Evolutionary conservation across 1,140 invertebrate species (phyloP), one percentile per base, ranked within the genome.

Genomic region (Pseudomyrmex concolor): DNA sequence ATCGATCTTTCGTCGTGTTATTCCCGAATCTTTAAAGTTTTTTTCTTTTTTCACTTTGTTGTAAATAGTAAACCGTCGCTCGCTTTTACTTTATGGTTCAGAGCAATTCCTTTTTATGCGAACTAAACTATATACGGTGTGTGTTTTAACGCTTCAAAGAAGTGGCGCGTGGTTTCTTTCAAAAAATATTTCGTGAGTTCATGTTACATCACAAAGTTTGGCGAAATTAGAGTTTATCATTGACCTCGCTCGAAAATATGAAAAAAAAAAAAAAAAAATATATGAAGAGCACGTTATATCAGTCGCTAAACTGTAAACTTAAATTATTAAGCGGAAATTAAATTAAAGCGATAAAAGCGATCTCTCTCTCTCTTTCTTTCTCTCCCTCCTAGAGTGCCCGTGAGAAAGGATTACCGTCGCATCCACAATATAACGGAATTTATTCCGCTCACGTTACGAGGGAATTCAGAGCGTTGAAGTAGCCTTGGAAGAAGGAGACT

Each of bases 401-500:
- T 45, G 17, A n/a, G 15, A 7, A 34, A 45, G 43, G 22, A 48
- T 78, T 34, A 57, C 54, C 54, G 5, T 19, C 60, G n/a, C n/a
- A 54, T 66, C 13, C n/a, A 12, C n/a, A n/a, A 68, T 17, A 8
- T 78, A 78, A 60, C 22, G 43, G 43, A 34, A 73, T 82, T 74
- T 63, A 72, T 74, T 74, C 13, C 9, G 43, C 50, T 17, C 62
- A 22, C 51, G 57, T 50, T n/a, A 34, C 50, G 19, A 48, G 34
- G 12, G 43, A 72, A 73, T 77, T 81, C 51, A 50, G 43, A 70
- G 62, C 45, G 51, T 59, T 45, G 25, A 9, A 68, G 12, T 9
- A 19, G n/a, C 70, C 83, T 85, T 59, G 22, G 54, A 60, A 51
- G 51, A 63, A 59, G 43, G 17, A 73, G 25, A 64, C 55, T 57